These are phyloP conservation scores for Virgularia gustaviana DNA, from an alignment of 92 coral and sea anemone genomes.

Conservation along the genomic window DNA sequence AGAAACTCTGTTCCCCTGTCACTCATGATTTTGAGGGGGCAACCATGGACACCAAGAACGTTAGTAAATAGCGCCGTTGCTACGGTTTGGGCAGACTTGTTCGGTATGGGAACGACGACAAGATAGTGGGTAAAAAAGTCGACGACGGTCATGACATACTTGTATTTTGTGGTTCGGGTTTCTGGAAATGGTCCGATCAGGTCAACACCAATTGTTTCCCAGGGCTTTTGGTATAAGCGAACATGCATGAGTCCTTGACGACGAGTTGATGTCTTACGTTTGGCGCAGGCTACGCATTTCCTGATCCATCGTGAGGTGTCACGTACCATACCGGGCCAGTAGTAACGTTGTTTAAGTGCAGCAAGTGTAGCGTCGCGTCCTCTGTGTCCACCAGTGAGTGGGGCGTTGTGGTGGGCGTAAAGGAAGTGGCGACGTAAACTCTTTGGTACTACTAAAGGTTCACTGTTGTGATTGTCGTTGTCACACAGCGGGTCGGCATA, in stretches of 20 bases:
- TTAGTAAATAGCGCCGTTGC: background rate
- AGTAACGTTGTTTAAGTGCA: background rate
- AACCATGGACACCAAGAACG: background rate
- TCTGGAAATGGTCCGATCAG: background rate
- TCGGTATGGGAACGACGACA: background rate
- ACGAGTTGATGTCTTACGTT: background rate
- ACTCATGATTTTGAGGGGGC: background rate
- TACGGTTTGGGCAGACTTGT: background rate
- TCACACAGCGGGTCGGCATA: background rate
- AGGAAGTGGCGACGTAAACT: background rate
- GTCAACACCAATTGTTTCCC: background rate
- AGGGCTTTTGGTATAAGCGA: background rate
- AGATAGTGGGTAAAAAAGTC: background rate
- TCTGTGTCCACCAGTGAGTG: background rate
- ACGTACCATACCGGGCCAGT: background rate
- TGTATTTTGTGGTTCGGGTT: background rate
- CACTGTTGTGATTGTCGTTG: background rate
- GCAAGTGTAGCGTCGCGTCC: background rate
- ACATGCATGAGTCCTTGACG: background rate
- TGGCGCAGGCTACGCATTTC: background rate
- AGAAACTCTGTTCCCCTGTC: background rate
- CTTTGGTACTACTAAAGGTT: background rate
- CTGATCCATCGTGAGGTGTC: background rate
- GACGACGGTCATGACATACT: background rate
- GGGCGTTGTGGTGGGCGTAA: background rate